Conservation (phyloP, 2,888 invertebrate genomes). For the Cerceris ruficornis region DNA sequence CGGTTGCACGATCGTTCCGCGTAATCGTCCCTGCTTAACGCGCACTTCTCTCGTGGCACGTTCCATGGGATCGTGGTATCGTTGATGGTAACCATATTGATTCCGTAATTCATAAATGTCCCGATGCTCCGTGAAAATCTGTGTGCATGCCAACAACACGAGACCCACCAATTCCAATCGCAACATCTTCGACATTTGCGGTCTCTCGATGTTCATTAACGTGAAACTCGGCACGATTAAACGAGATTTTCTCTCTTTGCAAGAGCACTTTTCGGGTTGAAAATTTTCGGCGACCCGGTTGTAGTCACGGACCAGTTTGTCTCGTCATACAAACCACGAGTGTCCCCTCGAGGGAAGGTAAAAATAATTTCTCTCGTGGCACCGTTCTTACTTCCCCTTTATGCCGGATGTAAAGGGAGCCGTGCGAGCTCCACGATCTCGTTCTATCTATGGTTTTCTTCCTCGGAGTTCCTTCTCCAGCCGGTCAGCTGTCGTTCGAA, state of each 20-base stretch:
- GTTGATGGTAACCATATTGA: conserved; percentile 68
- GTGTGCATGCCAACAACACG: conserved; percentile 75
- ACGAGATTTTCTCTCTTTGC: not conserved
- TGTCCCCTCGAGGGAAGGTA: conserved; percentile 21
- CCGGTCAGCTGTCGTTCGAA: conserved; percentile 24
- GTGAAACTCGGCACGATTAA: not conserved
- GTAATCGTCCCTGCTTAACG: conserved; percentile 87
- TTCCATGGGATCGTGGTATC: conserved; percentile 70
- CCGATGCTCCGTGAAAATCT: conserved; percentile 76
- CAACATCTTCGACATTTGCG: conserved; percentile 73
- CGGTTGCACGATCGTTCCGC: conserved; percentile 87
- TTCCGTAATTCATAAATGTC: conserved; percentile 68
- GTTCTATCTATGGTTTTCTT: too few relatives aligned
- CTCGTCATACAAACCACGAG: not conserved
- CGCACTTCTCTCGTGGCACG: conserved; percentile 84
- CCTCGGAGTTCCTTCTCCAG: not conserved
- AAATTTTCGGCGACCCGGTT: conserved; percentile 1
- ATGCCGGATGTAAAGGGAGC: conserved; percentile 48
- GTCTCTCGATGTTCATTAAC: not conserved
- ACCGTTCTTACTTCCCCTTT: conserved; percentile 32
- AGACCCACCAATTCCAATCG: conserved; percentile 74
- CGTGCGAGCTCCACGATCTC: not conserved
- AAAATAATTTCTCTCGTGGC: conserved; percentile 59
- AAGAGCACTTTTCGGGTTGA: not conserved
- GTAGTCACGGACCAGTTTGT: conserved; percentile 5